phyloP scores from a whole-genome alignment of 1,140 invertebrate genomes.

The Drosophila neocordata region DNA sequence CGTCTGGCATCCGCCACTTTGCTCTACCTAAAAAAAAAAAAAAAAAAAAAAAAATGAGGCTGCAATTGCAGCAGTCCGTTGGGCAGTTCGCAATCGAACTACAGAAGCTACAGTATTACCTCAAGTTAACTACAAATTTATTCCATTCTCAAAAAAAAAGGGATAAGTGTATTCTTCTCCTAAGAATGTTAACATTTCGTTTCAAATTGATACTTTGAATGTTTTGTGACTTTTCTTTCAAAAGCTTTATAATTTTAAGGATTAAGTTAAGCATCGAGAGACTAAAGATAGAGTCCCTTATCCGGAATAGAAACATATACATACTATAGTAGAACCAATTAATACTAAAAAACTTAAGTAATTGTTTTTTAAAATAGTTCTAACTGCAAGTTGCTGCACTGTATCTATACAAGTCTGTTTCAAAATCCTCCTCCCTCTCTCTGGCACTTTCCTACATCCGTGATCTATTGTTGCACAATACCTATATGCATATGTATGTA shows the following conservation, averaged over 20 bases:
- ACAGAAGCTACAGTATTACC: slow-evolving; percentile 13
- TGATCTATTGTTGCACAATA: not conserved
- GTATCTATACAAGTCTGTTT: not conserved
- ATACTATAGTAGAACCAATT: too few species aligned
- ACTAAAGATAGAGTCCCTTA: too few species aligned
- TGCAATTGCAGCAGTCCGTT: slow-evolving; percentile 25
- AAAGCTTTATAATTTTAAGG: too few species aligned
- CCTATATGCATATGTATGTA: not conserved
- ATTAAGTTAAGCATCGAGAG: too few species aligned
- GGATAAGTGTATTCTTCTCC: not conserved
- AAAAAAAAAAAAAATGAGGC: too few species aligned
- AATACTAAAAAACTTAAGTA: too few species aligned
- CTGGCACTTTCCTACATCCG: too few species aligned
- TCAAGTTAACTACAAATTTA: not conserved
- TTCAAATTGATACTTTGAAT: too few species aligned
- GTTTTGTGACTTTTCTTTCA: too few species aligned
- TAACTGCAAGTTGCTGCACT: not conserved
- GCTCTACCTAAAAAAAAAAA: slow-evolving; percentile 33
- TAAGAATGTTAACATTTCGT: too few species aligned
- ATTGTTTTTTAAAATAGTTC: too few species aligned
- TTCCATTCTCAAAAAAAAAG: not conserved
- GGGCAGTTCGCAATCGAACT: slow-evolving; percentile 47
- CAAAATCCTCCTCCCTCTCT: not conserved
- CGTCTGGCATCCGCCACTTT: slow-evolving; percentile 39
- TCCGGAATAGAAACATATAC: too few species aligned